A percentile compares a stretch with the other conserved stretches of the same genome.
These are phyloP conservation scores for Phoxinus dragarum DNA, from an alignment of 2,797 vertebrate species.

Conservation along the genomic window DNA sequence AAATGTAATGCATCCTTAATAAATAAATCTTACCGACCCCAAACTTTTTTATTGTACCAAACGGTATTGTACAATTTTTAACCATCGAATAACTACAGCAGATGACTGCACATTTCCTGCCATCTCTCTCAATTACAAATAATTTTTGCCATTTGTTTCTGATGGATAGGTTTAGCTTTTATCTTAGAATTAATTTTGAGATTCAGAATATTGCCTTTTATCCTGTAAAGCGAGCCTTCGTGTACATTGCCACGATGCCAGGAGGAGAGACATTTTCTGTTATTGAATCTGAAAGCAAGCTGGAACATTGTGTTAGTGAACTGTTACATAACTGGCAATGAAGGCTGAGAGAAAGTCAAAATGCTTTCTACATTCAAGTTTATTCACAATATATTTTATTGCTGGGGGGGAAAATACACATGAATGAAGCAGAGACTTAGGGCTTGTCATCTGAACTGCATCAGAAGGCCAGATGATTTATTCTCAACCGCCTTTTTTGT, in stretches of 20 bases:
- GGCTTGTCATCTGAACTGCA: constrained; percentile 50
- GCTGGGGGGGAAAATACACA: constrained; percentile 49
- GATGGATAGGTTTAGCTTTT: not conserved
- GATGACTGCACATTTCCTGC: constrained; percentile 3
- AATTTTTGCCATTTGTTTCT: not conserved
- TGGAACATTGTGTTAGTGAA: constrained; percentile 37
- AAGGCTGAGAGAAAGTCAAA: not conserved
- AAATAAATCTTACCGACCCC: not conserved
- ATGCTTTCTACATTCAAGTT: constrained; percentile 36
- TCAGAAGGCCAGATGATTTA: constrained; percentile 64
- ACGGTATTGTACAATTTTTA: not conserved
- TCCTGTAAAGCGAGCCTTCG: not conserved
- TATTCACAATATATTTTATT: constrained; percentile 46
- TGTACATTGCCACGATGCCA: not conserved
- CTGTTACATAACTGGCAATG: constrained; percentile 60
- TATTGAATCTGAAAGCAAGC: constrained; percentile 18
- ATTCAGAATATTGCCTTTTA: not conserved
- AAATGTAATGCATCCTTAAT: not conserved
- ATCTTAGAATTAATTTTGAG: not conserved
- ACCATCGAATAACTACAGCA: not conserved
- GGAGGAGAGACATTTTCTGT: not conserved
- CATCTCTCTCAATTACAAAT: not conserved
- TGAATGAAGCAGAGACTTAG: constrained; percentile 44
- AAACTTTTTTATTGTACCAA: no score
- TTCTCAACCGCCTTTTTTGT: constrained; percentile 54